Conservation (phyloP, 1,140 invertebrate genomes). For the Drosophila melanogaster region Release_6_plus_ISO1_MT NT_033779.5:3428001-3428500, state of each 20-base stretch:
- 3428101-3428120: constrained; percentile 3
- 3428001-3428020: not conserved
- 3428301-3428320: constrained; percentile 28
- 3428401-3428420: constrained; percentile 62
- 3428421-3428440: constrained; percentile 62
- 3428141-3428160: too few species aligned
- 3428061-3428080: too few species aligned
- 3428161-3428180: too few species aligned
- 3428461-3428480: constrained; percentile 74
- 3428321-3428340: constrained; percentile 34
- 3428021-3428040: not conserved
- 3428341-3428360: constrained; percentile 35
- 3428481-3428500: constrained; percentile 23
- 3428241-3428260: constrained; percentile 6
- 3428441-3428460: constrained; percentile 81
- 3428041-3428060: too few species aligned
- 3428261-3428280: constrained; percentile 4
- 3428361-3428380: constrained; percentile 46
- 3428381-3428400: constrained; percentile 69
- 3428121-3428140: not conserved
- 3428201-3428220: too few species aligned
- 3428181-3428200: too few species aligned
- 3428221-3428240: constrained; percentile 1
- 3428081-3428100: not conserved
- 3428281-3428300: constrained; percentile 34